These are phyloP conservation scores for Ctenodactylus gundi DNA, from an alignment of 2,113 vertebrate species.

Conservation along the genomic window DNA sequence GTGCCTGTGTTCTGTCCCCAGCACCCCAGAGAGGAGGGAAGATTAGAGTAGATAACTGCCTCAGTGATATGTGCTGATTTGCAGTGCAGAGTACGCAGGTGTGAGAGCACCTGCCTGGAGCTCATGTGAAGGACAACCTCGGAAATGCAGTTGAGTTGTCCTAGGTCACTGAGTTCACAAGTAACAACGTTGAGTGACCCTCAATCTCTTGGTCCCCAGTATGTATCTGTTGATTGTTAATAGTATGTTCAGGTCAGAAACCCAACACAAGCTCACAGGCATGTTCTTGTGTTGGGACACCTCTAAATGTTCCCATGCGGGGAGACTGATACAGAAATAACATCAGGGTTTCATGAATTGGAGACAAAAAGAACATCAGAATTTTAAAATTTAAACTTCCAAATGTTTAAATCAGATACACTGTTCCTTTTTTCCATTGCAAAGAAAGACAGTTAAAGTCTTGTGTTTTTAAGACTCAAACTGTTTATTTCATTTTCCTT, in stretches of 20 bases:
- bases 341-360: not conserved
- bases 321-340: not conserved
- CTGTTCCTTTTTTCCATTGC: not conserved
- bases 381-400: not conserved
- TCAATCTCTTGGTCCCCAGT: not conserved
- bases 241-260: not conserved
- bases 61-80: not conserved
- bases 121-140: not conserved
- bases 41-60: constrained; percentile 8
- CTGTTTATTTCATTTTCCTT: not conserved
- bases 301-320: not conserved
- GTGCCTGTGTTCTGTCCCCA: not conserved
- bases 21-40: not conserved
- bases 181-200: not conserved
- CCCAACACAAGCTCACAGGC: not conserved
- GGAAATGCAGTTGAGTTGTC: not conserved
- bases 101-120: not conserved
- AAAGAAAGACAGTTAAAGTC: not conserved
- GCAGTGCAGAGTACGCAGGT: not conserved
- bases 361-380: constrained; percentile 6
- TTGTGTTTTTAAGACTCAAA: not conserved
- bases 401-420: not conserved
- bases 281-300: not conserved
- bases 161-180: not conserved
- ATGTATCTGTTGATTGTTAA: not conserved